Evolutionary conservation across 2,113 vertebrate species (phyloP).

Genomic region (Oryzias celebensis): DNA sequence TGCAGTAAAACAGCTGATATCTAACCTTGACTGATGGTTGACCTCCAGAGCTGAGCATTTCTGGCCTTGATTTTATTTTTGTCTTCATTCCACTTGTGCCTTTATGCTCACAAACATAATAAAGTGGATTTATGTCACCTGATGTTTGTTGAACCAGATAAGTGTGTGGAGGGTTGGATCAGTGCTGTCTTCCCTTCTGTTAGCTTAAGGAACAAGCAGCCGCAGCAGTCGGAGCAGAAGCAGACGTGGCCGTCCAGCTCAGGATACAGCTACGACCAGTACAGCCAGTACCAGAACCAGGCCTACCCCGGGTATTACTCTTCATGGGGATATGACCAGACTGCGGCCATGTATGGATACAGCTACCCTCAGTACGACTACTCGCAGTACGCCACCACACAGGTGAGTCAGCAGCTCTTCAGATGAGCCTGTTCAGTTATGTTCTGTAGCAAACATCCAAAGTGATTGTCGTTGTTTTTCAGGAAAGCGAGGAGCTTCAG

Average conservation of each 20-base stretch:
- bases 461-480: conserved; percentile 19
- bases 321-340: conserved; percentile 90
- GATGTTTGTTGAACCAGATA: too few species aligned
- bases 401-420: conserved; percentile 74
- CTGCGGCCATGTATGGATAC: conserved; percentile 85
- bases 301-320: conserved; percentile 86
- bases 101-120: too few species aligned
- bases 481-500: conserved; percentile 83
- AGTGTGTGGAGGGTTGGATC: too few species aligned
- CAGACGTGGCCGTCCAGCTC: conserved; percentile 81
- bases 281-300: conserved; percentile 88
- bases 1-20: too few species aligned
- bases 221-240: conserved; percentile 42
- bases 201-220: conserved; percentile 64
- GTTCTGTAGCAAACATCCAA: too few species aligned
- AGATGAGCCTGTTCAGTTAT: too few species aligned
- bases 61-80: too few species aligned
- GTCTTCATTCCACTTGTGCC: too few species aligned
- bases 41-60: too few species aligned
- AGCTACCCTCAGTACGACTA: conserved; percentile 88
- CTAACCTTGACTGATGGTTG: too few species aligned
- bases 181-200: not conserved
- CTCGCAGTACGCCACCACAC: conserved; percentile 81
- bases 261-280: conserved; percentile 79
- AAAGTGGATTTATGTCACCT: too few species aligned